These are phyloP conservation scores for Campoletis raptor DNA, from an alignment of 2,888 invertebrate genomes.

Conservation along the genomic window DNA sequence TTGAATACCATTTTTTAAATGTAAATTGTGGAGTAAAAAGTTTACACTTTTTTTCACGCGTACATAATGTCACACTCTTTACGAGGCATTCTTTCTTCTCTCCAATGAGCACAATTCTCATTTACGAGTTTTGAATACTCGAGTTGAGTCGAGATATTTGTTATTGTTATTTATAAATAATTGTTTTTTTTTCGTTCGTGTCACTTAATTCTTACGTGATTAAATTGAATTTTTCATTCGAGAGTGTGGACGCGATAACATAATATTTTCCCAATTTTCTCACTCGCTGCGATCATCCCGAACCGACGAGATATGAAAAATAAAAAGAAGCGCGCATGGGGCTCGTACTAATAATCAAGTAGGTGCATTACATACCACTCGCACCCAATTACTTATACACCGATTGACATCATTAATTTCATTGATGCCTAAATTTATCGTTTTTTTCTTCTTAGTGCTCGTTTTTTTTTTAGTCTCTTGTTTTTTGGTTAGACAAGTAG, in stretches of 20 bases:
- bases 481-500: constrained; percentile 19
- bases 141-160: background rate
- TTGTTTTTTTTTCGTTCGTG: background rate
- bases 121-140: background rate
- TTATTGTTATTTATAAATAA: background rate
- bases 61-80: background rate
- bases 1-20: background rate
- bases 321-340: constrained; percentile 70
- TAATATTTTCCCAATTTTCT: constrained; percentile 46
- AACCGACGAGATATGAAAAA: constrained; percentile 55
- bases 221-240: background rate
- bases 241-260: constrained; percentile 27
- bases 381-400: constrained; percentile 70
- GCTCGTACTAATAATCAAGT: constrained; percentile 72
- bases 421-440: constrained; percentile 22
- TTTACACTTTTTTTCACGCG: background rate
- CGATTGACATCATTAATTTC: constrained; percentile 54
- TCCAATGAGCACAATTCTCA: background rate
- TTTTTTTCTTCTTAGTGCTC: constrained; percentile 49
- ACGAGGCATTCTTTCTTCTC: background rate
- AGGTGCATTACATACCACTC: constrained; percentile 72
- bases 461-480: background rate
- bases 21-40: background rate
- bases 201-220: background rate
- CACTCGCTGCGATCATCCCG: constrained; percentile 63